phyloP scores from a whole-genome alignment of 2,113 vertebrate species.

The Xiphophorus maculatus region DNA sequence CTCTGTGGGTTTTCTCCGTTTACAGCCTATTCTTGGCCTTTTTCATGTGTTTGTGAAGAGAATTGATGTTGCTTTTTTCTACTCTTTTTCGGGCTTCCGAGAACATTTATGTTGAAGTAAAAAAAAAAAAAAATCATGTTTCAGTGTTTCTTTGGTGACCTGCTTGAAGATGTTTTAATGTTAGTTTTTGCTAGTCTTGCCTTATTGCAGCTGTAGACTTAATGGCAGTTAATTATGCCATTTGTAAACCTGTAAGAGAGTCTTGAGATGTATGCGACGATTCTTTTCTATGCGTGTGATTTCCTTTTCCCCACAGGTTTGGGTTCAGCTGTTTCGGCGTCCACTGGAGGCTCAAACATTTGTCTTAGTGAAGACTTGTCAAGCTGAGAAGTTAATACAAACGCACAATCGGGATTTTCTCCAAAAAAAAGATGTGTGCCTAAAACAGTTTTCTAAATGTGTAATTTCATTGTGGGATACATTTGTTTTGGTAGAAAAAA shows the following conservation, averaged over 20 bases:
- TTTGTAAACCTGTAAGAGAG: conserved; percentile 22
- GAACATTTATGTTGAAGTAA: conserved; percentile 31
- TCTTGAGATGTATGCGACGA: conserved; percentile 12
- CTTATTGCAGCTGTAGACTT: conserved; percentile 38
- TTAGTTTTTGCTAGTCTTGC: conserved; percentile 33
- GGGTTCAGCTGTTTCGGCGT: neutral
- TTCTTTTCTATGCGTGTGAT: neutral
- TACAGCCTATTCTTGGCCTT: neutral
- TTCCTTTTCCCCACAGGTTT: neutral
- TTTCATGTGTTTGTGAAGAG: conserved; percentile 12
- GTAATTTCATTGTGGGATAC: neutral
- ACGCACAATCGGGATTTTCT: neutral
- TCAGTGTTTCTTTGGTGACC: conserved; percentile 37
- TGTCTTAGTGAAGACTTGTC: conserved; percentile 21
- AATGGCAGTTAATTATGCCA: conserved; percentile 47
- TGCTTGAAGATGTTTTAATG: conserved; percentile 1
- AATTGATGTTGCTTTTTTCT: neutral
- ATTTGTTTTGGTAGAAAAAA: conserved; percentile 17
- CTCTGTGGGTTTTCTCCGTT: neutral
- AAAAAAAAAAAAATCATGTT: conserved; percentile 25
- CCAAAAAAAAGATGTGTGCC: neutral
- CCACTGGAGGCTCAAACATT: conserved; percentile 7
- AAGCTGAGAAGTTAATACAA: conserved; percentile 24
- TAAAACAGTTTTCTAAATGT: neutral
- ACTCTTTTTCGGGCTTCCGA: conserved; percentile 21